Evolutionary conservation across 2,888 invertebrate genomes (phyloP).

Genomic region (Drosophila mettleri): DNA sequence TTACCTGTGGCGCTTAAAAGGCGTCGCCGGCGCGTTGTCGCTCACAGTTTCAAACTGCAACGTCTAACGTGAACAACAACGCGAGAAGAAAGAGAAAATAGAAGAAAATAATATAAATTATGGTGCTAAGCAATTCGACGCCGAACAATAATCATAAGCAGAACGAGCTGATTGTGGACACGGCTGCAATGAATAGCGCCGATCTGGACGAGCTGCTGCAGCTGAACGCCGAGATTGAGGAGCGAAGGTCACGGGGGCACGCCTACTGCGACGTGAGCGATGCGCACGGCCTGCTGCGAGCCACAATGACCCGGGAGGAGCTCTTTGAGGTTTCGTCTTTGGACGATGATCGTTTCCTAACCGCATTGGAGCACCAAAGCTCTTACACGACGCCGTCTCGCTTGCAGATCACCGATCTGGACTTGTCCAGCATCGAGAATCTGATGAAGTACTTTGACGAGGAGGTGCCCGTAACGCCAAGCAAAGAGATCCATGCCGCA

Average conservation of each 20-base stretch:
- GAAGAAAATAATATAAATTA: conserved; percentile 12
- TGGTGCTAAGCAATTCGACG: conserved; percentile 76
- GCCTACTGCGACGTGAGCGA: conserved; percentile 37
- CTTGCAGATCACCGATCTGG: conserved; percentile 63
- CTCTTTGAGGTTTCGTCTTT: conserved; percentile 76
- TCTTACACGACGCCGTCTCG: conserved; percentile 41
- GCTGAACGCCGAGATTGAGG: conserved; percentile 76
- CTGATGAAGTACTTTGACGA: conserved; percentile 82
- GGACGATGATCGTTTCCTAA: conserved; percentile 75
- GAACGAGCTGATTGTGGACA: conserved; percentile 69
- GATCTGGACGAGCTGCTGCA: conserved; percentile 74
- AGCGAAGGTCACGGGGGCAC: conserved; percentile 54
- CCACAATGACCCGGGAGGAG: conserved; percentile 76
- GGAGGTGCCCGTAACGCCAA: conserved; percentile 69
- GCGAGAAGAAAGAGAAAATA: neutral
- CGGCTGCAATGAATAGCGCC: conserved; percentile 71
- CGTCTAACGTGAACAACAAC: conserved; percentile 64
- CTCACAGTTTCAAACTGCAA: conserved; percentile 65
- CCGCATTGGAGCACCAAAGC: conserved; percentile 69
- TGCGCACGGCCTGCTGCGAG: conserved; percentile 55
- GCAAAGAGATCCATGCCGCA: conserved; percentile 16
- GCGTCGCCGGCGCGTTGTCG: neutral
- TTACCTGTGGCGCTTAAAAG: conserved; percentile 50
- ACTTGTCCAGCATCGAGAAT: conserved; percentile 75
- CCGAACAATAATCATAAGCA: conserved; percentile 50